These are phyloP conservation scores for Leucophenga maculata DNA, from an alignment of 2,888 invertebrate genomes.

Conservation along the genomic window DNA sequence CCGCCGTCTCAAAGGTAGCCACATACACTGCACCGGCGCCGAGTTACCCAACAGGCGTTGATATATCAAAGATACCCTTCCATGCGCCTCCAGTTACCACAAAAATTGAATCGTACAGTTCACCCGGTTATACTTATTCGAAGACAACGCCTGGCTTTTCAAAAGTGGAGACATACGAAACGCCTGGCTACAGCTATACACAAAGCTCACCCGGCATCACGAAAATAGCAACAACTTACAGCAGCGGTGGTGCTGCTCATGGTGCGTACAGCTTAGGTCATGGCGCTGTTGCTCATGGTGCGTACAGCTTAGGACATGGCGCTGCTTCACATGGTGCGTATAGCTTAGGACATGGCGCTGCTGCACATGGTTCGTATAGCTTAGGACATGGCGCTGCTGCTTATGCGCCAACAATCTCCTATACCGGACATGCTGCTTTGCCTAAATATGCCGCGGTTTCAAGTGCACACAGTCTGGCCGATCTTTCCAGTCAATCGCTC, in stretches of 20 bases:
- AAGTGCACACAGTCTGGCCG: slow-evolving; percentile 40
- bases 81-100: slow-evolving; percentile 68
- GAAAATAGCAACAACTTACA: slow-evolving; percentile 57
- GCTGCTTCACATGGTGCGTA: slow-evolving; percentile 6
- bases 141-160: slow-evolving; percentile 57
- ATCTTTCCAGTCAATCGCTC: slow-evolving; percentile 48
- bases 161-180: slow-evolving; percentile 59
- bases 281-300: slow-evolving; percentile 7
- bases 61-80: slow-evolving; percentile 42
- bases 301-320: slow-evolving; percentile 23
- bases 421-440: slow-evolving; percentile 46
- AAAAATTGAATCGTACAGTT: slow-evolving; percentile 65
- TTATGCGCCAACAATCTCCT: slow-evolving; percentile 55
- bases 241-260: not conserved
- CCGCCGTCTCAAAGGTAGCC: slow-evolving; percentile 54
- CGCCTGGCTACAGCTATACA: slow-evolving; percentile 54
- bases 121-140: slow-evolving; percentile 73
- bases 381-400: slow-evolving; percentile 22
- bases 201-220: slow-evolving; percentile 45
- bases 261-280: slow-evolving; percentile 30
- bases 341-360: slow-evolving; percentile 30
- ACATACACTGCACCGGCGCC: slow-evolving; percentile 48
- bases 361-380: not conserved
- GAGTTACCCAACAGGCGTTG: slow-evolving; percentile 28
- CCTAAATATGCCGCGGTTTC: slow-evolving; percentile 50